Evolutionary conservation across 2,113 vertebrate species (phyloP).

Genomic region (Rostratula benghalensis): DNA sequence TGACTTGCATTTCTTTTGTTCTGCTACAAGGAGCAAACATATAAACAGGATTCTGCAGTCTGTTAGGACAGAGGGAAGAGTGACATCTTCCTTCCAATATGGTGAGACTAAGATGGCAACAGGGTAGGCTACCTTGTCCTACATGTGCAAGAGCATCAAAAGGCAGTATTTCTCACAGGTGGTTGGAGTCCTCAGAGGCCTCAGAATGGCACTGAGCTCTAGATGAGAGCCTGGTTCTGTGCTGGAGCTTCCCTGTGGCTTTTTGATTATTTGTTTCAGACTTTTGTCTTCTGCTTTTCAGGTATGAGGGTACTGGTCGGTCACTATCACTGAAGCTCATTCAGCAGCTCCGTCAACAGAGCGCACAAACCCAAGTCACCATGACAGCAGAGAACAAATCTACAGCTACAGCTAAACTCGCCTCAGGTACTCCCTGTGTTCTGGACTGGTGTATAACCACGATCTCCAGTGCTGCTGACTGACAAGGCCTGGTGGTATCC

Average conservation of each 20-base stretch:
- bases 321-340: conserved; percentile 96
- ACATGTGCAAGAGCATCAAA: neutral
- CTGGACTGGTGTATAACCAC: fast-evolving
- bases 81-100: neutral
- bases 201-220: neutral
- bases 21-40: neutral
- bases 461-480: neutral
- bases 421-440: conserved; percentile 77
- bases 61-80: neutral
- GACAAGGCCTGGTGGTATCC: fast-evolving
- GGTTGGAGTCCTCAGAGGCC: neutral
- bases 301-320: conserved; percentile 95
- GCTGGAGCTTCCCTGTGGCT: neutral
- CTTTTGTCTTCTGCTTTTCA: conserved; percentile 29
- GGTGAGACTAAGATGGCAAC: neutral
- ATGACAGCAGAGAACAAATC: conserved; percentile 89
- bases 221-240: neutral
- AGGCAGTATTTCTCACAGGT: neutral
- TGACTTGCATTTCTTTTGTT: neutral
- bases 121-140: neutral
- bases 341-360: conserved; percentile 95
- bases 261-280: neutral
- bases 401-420: conserved; percentile 81
- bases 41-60: neutral
- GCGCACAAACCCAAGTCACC: conserved; percentile 86